These are phyloP conservation scores for Merluccius polli DNA, from an alignment of 2,797 vertebrate species.

Conservation along the genomic window DNA sequence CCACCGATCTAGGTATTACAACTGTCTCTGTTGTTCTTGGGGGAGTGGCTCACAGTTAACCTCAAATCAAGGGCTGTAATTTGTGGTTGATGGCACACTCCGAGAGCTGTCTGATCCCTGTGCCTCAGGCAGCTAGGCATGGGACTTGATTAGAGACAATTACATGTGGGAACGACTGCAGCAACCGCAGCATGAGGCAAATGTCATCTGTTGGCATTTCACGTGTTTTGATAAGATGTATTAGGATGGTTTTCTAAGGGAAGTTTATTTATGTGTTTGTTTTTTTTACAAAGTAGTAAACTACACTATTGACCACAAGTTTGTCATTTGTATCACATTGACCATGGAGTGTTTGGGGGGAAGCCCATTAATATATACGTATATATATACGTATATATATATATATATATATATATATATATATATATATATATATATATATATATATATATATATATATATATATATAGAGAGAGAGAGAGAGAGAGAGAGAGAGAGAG, in stretches of 20 bases:
- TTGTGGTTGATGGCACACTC: slow-evolving; percentile 82
- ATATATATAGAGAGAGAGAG: neutral
- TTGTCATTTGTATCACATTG: neutral
- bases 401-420: too few species aligned
- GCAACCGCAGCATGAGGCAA: slow-evolving; percentile 71
- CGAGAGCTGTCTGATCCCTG: slow-evolving; percentile 81
- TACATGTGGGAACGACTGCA: slow-evolving; percentile 76
- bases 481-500: neutral
- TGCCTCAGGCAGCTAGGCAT: slow-evolving; percentile 70
- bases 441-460: neutral
- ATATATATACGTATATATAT: neutral
- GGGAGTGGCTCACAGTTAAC: slow-evolving; percentile 80
- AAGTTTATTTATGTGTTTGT: neutral
- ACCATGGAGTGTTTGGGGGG: neutral
- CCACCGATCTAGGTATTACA: slow-evolving; percentile 71
- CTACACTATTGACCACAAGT: neutral
- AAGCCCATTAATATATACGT: neutral
- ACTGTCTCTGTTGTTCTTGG: slow-evolving; percentile 76
- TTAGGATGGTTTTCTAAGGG: slow-evolving; percentile 30
- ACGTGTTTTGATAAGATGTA: slow-evolving; percentile 55
- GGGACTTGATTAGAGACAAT: slow-evolving; percentile 80
- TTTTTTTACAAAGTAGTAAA: neutral
- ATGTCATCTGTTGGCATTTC: slow-evolving; percentile 62
- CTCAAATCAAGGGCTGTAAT: slow-evolving; percentile 84
- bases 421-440: neutral